Percentiles rank a stretch among this genome's conserved stretches.
These are phyloP conservation scores for Gallinago undulata DNA, from an alignment of 2,113 vertebrate genomes.

Conservation along the genomic window DNA sequence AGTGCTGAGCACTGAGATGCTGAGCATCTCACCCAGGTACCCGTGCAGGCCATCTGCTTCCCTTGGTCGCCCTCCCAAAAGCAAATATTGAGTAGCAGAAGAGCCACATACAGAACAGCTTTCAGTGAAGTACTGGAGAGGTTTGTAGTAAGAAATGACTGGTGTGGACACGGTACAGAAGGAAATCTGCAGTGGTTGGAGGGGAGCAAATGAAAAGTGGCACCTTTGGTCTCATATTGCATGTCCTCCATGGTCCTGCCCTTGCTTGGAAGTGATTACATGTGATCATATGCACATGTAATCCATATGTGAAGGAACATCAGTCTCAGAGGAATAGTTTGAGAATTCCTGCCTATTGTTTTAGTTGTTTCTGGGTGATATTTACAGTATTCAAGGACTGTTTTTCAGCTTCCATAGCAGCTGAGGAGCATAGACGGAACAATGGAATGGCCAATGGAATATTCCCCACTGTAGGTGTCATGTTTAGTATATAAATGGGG, in stretches of 20 bases:
- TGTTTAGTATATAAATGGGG: neutral
- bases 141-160: neutral
- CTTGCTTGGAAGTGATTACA: neutral
- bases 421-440: neutral
- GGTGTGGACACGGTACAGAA: neutral
- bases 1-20: neutral
- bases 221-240: neutral
- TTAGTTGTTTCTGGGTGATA: neutral
- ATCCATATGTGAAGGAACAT: no score
- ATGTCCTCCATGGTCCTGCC: neutral
- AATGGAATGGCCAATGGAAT: neutral
- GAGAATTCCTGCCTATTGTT: neutral
- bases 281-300: neutral
- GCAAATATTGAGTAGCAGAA: neutral
- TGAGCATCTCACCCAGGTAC: neutral
- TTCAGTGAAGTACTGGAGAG: neutral
- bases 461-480: neutral
- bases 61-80: neutral
- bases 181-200: neutral
- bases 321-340: no score
- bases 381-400: neutral
- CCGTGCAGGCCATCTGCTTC: neutral
- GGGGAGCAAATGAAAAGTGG: neutral
- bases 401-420: neutral
- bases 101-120: neutral